phyloP scores from a whole-genome alignment of 2,888 invertebrate genomes.

The Mesopsocus fuscifrons region DNA sequence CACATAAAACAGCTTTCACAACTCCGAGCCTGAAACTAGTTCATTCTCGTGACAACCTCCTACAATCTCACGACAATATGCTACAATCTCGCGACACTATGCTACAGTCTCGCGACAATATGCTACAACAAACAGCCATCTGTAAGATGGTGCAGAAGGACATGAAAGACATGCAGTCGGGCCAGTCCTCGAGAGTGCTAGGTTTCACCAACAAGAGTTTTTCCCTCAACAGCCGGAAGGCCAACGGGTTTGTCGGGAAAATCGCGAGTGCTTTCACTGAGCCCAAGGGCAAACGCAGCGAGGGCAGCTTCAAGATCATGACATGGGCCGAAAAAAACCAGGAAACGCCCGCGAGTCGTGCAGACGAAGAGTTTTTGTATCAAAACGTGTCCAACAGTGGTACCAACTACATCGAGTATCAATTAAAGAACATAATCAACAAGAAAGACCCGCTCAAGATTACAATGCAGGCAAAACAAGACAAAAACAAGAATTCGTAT shows the following conservation, averaged over 20 bases:
- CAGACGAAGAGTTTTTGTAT: constrained; percentile 2
- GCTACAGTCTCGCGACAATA: too few relatives aligned
- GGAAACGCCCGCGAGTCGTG: neutral
- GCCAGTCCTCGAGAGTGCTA: too few relatives aligned
- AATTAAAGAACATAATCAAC: constrained; percentile 3
- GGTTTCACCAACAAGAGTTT: neutral
- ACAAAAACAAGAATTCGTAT: neutral
- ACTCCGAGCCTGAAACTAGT: too few relatives aligned
- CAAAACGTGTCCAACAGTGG: constrained; percentile 8
- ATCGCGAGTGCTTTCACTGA: constrained; percentile 5
- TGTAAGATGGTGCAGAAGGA: too few relatives aligned
- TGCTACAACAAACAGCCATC: too few relatives aligned
- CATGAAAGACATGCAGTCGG: too few relatives aligned
- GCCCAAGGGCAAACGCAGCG: neutral
- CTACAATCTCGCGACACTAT: too few relatives aligned
- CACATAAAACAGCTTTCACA: too few relatives aligned
- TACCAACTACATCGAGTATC: constrained; percentile 4
- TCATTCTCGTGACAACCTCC: too few relatives aligned
- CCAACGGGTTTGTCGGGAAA: neutral
- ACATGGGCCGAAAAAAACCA: constrained; percentile 8
- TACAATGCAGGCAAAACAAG: neutral
- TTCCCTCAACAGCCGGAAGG: neutral
- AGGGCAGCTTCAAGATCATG: neutral
- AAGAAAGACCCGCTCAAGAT: neutral
- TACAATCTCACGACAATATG: too few relatives aligned